These are phyloP conservation scores for Neolamprologus fasciatus DNA, from an alignment of 2,113 vertebrate genomes.

Conservation along the genomic window DNA sequence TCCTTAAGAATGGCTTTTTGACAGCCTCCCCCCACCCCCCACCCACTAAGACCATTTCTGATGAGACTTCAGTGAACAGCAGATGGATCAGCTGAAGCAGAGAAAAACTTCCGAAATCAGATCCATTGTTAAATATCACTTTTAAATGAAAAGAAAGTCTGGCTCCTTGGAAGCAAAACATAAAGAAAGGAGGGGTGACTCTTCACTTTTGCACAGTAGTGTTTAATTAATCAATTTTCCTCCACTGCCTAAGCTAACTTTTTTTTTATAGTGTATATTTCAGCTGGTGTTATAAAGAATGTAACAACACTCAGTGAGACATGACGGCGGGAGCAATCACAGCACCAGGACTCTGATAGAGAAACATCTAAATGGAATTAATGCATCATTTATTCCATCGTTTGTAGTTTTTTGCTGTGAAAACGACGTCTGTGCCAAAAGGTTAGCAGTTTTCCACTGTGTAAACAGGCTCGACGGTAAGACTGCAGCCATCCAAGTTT, in stretches of 20 bases:
- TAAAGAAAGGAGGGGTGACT: not conserved
- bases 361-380: not conserved
- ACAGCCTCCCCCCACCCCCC: not conserved
- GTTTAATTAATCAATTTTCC: not conserved
- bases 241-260: not conserved
- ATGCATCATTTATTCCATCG: not conserved
- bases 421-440: not conserved
- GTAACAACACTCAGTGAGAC: not conserved
- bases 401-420: not conserved
- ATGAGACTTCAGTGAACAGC: not conserved
- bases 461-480: not conserved
- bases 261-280: not conserved
- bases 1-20: not conserved
- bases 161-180: not conserved
- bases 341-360: not conserved
- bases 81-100: not conserved
- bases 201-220: not conserved
- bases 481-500: not conserved
- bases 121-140: not conserved
- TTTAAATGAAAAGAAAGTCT: not conserved
- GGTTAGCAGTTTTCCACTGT: not conserved
- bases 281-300: not conserved
- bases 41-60: not conserved
- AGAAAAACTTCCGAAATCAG: not conserved
- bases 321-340: not conserved